Conservation (phyloP, 2,113 vertebrate species). For the Stigmatopora nigra region DNA sequence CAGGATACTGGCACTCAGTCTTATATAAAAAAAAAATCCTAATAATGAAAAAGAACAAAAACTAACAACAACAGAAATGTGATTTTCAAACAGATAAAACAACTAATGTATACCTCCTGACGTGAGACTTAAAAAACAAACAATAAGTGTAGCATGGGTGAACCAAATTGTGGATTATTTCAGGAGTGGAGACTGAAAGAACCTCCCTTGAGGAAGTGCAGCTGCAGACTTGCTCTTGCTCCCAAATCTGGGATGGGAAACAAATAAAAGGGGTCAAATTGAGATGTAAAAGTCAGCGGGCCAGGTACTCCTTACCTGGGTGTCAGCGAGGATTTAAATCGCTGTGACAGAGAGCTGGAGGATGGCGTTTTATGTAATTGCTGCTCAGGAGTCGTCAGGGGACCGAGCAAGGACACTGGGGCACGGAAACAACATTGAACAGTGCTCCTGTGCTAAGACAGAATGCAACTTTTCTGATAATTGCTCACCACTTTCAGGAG, state of each 20-base stretch:
- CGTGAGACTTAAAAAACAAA: constrained; percentile 25
- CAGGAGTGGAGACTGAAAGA: constrained; percentile 87
- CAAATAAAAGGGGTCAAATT: background rate
- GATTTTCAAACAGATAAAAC: constrained; percentile 30
- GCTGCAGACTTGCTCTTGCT: constrained; percentile 84
- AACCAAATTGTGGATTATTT: constrained; percentile 64
- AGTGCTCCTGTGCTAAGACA: no score
- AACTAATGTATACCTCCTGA: constrained; percentile 13
- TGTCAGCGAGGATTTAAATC: constrained; percentile 80
- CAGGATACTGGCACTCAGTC: background rate
- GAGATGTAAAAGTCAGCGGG: background rate
- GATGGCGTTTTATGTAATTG: constrained; percentile 88
- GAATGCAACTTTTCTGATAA: background rate
- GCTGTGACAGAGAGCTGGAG: constrained; percentile 87
- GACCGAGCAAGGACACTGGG: constrained; percentile 88
- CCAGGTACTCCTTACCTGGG: constrained; percentile 74
- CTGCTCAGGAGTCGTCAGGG: constrained; percentile 89
- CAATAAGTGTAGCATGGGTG: background rate
- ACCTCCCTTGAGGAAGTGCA: constrained; percentile 76
- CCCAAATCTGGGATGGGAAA: constrained; percentile 76
- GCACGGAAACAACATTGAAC: constrained; percentile 23
- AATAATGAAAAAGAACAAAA: no score
- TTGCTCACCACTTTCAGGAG: constrained; percentile 80
- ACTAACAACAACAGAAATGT: background rate
- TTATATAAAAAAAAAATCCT: background rate